These are phyloP conservation scores for Meles meles DNA, from an alignment of 2,113 vertebrate genomes.

Conservation along the genomic window DNA sequence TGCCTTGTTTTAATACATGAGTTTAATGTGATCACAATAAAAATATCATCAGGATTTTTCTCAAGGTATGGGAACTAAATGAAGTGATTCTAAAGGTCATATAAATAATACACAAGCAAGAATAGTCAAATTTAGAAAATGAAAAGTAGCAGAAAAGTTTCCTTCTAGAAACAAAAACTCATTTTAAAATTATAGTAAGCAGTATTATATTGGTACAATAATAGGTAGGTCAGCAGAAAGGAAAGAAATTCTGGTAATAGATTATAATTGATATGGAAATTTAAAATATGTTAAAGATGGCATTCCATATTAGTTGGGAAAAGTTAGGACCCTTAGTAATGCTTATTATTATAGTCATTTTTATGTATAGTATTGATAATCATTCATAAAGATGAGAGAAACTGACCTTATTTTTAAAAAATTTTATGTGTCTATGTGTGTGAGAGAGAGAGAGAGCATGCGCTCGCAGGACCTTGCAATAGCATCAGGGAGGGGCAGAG, in stretches of 20 bases:
- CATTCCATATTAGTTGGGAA: not conserved
- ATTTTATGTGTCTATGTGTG: not conserved
- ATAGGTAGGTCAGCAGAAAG: not conserved
- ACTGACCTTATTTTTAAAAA: not conserved
- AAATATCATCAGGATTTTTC: not conserved
- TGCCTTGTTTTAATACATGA: not conserved
- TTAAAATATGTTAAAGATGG: not conserved
- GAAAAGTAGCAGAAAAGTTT: not conserved
- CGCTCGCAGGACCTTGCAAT: fast-evolving
- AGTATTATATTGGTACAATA: not conserved
- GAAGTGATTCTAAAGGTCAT: not conserved
- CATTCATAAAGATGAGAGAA: not conserved
- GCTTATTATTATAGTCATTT: not conserved
- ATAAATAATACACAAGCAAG: not conserved
- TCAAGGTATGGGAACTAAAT: not conserved
- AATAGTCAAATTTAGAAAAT: not conserved
- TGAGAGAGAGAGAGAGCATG: not conserved
- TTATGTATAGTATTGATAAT: not conserved
- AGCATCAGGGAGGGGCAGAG: not conserved
- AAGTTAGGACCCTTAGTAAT: not conserved
- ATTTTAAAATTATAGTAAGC: not conserved
- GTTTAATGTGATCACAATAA: not conserved
- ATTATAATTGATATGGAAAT: not conserved
- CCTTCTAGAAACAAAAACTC: not conserved
- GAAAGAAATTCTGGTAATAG: not conserved